phyloP scores from a whole-genome alignment of 2,888 invertebrate genomes.

The Napeogenes sylphis region DNA sequence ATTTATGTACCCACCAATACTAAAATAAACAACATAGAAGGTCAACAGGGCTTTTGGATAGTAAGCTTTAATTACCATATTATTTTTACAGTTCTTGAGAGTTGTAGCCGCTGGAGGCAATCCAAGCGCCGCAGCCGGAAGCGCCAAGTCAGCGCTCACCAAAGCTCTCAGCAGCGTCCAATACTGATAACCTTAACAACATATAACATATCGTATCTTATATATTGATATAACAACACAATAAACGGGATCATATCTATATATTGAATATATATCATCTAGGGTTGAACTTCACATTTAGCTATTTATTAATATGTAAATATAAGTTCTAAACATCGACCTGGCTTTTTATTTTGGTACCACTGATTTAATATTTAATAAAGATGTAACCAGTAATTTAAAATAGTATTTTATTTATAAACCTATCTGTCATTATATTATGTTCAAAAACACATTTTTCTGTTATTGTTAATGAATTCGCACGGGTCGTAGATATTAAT shows the following conservation, averaged over 20 bases:
- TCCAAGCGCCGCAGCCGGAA: conserved; percentile 33
- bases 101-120: conserved; percentile 40
- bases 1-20: too few species aligned
- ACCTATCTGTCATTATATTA: too few species aligned
- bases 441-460: too few species aligned
- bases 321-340: conserved; percentile 57
- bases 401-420: conserved; percentile 12
- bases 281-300: conserved; percentile 22
- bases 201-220: conserved; percentile 17
- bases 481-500: too few species aligned
- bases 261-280: conserved; percentile 11
- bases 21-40: too few species aligned
- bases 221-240: conserved; percentile 7
- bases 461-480: too few species aligned
- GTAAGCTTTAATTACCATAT: background rate
- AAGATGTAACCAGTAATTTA: conserved; percentile 58
- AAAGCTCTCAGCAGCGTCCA: conserved; percentile 28
- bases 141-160: conserved; percentile 41
- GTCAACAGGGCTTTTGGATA: too few species aligned
- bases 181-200: conserved; percentile 21
- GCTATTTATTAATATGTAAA: conserved; percentile 47
- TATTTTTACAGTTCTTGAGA: conserved; percentile 46
- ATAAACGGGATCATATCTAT: conserved; percentile 13
- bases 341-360: conserved; percentile 55
- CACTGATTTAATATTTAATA: conserved; percentile 46